These are phyloP conservation scores for Etheostoma cragini DNA, from an alignment of 2,113 vertebrate genomes.

Conservation along the genomic window DNA sequence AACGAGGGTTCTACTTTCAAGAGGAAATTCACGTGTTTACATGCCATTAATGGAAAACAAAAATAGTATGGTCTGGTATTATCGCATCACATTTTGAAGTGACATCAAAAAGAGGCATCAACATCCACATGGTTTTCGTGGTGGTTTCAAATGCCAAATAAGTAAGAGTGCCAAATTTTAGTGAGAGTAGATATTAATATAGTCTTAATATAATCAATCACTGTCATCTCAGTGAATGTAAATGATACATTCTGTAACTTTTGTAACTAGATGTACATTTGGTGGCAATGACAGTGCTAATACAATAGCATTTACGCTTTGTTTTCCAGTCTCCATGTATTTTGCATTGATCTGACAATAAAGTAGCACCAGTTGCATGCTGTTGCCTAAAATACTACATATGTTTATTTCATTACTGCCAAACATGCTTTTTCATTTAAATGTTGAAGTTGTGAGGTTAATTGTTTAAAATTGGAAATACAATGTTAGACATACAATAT, in stretches of 20 bases:
- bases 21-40: constrained; percentile 75
- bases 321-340: constrained; percentile 71
- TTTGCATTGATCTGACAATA: constrained; percentile 77
- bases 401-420: constrained; percentile 68
- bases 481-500: constrained; percentile 74
- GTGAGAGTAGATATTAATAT: constrained; percentile 82
- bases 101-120: constrained; percentile 74
- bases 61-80: constrained; percentile 66
- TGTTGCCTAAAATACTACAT: constrained; percentile 71
- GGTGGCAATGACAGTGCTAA: constrained; percentile 80
- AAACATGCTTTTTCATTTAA: constrained; percentile 77
- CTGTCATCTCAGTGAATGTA: constrained; percentile 86
- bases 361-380: constrained; percentile 82
- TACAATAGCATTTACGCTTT: constrained; percentile 73
- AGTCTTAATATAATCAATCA: constrained; percentile 81
- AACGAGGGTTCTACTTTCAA: constrained; percentile 76
- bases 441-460: constrained; percentile 76
- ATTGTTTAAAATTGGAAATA: constrained; percentile 78
- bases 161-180: constrained; percentile 83
- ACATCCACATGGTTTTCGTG: constrained; percentile 73
- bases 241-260: constrained; percentile 82
- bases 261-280: constrained; percentile 86
- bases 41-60: constrained; percentile 67
- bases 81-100: constrained; percentile 72
- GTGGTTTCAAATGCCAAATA: constrained; percentile 83